Percentiles rank a stretch among this genome's conserved stretches.
Conservation (phyloP, 2,113 vertebrate genomes). For the Vombatus ursinus region DNA sequence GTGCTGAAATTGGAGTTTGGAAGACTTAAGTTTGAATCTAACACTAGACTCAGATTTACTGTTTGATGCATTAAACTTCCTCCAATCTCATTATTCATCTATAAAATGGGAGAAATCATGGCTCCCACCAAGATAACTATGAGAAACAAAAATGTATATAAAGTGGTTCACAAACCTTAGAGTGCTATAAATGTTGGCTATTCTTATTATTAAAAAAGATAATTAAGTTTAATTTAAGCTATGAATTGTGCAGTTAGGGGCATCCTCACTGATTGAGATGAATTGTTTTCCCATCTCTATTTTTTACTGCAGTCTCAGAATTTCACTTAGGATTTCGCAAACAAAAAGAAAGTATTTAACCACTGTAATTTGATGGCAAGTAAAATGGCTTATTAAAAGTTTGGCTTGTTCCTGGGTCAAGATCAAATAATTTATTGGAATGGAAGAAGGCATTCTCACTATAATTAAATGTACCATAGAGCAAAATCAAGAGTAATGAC, state of each 20-base stretch:
- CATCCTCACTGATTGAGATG: neutral
- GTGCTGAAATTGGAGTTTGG: neutral
- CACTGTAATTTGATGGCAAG: neutral
- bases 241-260: neutral
- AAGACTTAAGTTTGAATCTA: neutral
- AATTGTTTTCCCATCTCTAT: neutral
- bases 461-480: conserved; percentile 18
- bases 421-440: neutral
- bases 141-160: neutral
- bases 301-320: neutral
- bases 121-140: neutral
- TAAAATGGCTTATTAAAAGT: neutral
- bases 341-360: neutral
- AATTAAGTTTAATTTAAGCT: neutral
- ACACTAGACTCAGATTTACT: neutral
- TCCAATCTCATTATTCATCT: neutral
- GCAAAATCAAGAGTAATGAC: neutral
- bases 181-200: neutral
- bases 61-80: neutral
- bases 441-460: neutral
- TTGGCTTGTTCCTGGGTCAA: neutral
- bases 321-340: neutral
- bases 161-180: neutral
- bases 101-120: neutral
- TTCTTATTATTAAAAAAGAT: neutral